Percentiles rank a stretch among this genome's conserved stretches.
Conservation (phyloP, 2,888 invertebrate species). For the Pantelozetes paolii region DNA sequence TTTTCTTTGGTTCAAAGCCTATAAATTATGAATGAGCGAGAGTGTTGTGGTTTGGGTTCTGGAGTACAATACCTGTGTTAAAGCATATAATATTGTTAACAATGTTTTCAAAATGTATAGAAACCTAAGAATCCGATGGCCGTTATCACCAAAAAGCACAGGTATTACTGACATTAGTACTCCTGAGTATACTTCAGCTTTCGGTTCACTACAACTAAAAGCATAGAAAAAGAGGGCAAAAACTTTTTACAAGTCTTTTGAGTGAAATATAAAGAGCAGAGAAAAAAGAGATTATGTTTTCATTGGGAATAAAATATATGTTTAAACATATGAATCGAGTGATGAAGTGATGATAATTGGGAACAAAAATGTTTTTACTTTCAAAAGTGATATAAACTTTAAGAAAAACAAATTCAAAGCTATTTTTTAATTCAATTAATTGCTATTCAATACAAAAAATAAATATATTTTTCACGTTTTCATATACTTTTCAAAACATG, state of each 20-base stretch:
- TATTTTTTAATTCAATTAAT: too few species aligned
- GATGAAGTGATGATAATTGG: not conserved
- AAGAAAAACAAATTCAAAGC: too few species aligned
- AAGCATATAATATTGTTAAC: constrained; percentile 12
- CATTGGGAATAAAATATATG: not conserved
- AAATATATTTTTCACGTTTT: too few species aligned
- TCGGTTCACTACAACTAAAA: not conserved
- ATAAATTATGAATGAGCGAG: constrained; percentile 30
- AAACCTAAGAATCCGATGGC: constrained; percentile 22
- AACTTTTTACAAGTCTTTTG: not conserved
- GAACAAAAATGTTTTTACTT: not conserved
- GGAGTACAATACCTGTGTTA: constrained; percentile 15
- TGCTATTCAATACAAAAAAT: too few species aligned
- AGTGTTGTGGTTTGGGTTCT: constrained; percentile 12
- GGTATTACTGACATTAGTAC: constrained; percentile 35
- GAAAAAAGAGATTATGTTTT: constrained; percentile 28
- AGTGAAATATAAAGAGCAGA: not conserved
- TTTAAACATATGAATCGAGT: not conserved
- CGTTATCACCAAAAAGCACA: constrained; percentile 20
- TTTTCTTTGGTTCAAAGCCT: not conserved
- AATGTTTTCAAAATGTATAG: not conserved
- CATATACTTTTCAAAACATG: too few species aligned
- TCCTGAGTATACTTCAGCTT: constrained; percentile 7
- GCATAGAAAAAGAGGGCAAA: constrained; percentile 29
- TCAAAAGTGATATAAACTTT: too few species aligned